Evolutionary conservation across 2,797 vertebrate species (phyloP).

Genomic region (Gastrophryne carolinensis): DNA sequence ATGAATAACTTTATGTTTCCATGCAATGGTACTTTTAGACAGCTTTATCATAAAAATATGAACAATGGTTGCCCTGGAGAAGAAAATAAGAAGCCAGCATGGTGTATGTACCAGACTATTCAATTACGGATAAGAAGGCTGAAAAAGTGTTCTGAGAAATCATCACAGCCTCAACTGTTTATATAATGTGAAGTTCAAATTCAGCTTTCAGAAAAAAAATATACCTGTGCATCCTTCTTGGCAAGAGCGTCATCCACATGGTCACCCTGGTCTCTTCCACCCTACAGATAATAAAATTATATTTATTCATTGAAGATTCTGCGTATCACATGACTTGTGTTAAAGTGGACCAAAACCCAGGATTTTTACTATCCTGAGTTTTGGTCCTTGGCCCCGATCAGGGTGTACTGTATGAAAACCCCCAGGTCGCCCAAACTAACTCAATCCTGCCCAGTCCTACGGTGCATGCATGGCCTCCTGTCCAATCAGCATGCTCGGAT

Average conservation of each 20-base stretch:
- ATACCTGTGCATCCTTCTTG: slow-evolving; percentile 86
- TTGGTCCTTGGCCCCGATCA: too few relatives aligned
- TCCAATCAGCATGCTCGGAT: too few relatives aligned
- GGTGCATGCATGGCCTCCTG: too few relatives aligned
- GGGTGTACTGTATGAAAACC: too few relatives aligned
- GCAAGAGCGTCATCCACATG: slow-evolving; percentile 74
- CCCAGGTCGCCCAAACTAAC: too few relatives aligned
- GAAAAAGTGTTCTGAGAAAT: not conserved
- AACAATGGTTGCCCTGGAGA: not conserved
- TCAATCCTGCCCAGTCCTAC: too few relatives aligned
- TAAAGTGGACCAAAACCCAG: too few relatives aligned
- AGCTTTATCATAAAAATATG: not conserved
- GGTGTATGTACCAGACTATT: not conserved
- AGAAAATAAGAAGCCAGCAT: not conserved
- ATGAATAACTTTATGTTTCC: not conserved
- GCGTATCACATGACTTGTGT: too few relatives aligned
- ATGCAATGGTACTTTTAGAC: not conserved
- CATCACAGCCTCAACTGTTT: not conserved
- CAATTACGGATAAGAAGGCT: not conserved
- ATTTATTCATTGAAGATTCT: too few relatives aligned
- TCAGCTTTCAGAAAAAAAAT: slow-evolving; percentile 19
- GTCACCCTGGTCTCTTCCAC: slow-evolving; percentile 81
- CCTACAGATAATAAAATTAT: slow-evolving; percentile 68
- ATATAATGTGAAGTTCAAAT: not conserved
- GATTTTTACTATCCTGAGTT: too few relatives aligned